Conservation (phyloP, 2,113 vertebrate species). For the Apus apus region DNA sequence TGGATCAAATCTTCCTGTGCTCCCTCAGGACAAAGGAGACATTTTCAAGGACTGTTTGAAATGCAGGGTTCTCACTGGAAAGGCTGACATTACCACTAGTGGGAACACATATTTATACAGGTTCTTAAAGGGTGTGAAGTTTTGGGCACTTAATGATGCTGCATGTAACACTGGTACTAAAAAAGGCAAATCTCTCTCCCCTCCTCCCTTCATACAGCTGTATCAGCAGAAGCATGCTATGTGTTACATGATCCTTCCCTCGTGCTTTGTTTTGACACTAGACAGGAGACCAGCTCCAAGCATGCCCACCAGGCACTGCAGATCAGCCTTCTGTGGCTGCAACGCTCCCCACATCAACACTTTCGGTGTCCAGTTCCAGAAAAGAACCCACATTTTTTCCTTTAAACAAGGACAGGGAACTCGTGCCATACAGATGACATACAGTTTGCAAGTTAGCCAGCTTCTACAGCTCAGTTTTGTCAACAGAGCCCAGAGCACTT, state of each 20-base stretch:
- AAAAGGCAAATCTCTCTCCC: background rate
- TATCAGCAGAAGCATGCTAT: background rate
- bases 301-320: background rate
- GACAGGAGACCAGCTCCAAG: background rate
- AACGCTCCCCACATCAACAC: background rate
- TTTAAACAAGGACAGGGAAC: background rate
- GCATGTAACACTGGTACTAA: background rate
- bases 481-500: background rate
- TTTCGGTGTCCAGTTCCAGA: background rate
- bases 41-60: background rate
- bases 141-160: background rate
- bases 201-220: background rate
- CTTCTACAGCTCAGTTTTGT: background rate
- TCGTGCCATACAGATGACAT: background rate
- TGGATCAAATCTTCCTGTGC: background rate
- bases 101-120: background rate
- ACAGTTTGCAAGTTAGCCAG: background rate
- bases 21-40: background rate
- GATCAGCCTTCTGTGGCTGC: background rate
- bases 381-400: background rate
- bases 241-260: background rate
- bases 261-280: background rate
- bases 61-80: background rate
- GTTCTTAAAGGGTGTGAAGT: background rate
- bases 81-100: background rate